Evolutionary conservation across 2,888 invertebrate species (phyloP).

Genomic region (Stenodema calcarata): DNA sequence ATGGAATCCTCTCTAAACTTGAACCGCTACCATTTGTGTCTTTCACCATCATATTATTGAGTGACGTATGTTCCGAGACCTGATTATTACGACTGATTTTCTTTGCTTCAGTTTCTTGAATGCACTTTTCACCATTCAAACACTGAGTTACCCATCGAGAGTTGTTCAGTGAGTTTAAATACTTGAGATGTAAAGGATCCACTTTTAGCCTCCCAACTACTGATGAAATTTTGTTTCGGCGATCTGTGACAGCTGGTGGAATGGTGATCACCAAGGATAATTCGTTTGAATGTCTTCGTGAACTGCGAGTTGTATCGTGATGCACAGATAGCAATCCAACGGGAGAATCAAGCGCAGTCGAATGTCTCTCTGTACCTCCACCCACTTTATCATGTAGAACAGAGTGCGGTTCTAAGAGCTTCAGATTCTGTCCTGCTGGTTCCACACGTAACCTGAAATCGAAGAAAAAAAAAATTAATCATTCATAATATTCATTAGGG

Average conservation of each 20-base stretch:
- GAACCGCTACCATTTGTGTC: too few species aligned
- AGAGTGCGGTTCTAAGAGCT: not conserved
- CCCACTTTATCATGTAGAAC: not conserved
- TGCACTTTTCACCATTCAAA: not conserved
- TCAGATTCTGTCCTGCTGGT: not conserved
- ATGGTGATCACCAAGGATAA: not conserved
- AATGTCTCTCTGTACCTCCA: not conserved
- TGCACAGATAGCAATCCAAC: not conserved
- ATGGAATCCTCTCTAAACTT: too few species aligned
- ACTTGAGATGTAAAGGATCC: not conserved
- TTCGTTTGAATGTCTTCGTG: not conserved
- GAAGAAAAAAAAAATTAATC: not conserved
- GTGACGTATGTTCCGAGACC: not conserved
- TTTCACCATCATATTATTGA: not conserved
- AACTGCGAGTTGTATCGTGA: not conserved
- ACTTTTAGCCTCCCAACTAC: not conserved
- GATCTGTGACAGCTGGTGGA: not conserved
- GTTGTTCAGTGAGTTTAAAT: not conserved
- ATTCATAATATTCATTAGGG: too few species aligned
- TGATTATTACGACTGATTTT: not conserved
- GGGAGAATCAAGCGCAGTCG: not conserved
- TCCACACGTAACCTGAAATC: not conserved
- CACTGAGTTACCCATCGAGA: not conserved
- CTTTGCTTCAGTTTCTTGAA: not conserved
- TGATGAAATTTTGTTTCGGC: not conserved